Evolutionary conservation across 2,888 invertebrate species (phyloP).

Genomic region (Mythimna albipuncta): DNA sequence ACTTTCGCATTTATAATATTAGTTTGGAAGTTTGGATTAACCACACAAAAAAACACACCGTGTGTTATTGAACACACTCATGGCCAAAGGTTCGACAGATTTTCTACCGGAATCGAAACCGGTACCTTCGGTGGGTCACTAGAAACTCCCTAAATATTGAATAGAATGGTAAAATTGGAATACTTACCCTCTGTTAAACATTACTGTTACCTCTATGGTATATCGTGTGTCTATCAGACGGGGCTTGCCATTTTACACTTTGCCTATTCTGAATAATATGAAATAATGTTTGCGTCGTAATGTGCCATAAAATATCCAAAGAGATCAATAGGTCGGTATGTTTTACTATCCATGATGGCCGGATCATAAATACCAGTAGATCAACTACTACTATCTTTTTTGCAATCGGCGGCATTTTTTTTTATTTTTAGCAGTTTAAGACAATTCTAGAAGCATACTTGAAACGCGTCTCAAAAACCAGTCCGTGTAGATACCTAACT

Average conservation of each 20-base stretch:
- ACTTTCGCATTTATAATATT: too few relatives aligned
- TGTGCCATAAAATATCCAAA: not conserved
- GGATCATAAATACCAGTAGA: not conserved
- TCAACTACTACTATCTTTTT: not conserved
- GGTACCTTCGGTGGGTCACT: too few relatives aligned
- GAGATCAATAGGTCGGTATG: not conserved
- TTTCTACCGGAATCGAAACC: too few relatives aligned
- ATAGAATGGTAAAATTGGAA: too few relatives aligned
- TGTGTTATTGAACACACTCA: too few relatives aligned
- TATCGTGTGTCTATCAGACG: too few relatives aligned
- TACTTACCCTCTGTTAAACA: too few relatives aligned
- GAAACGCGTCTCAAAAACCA: not conserved
- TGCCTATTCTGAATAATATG: not conserved
- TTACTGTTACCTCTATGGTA: too few relatives aligned
- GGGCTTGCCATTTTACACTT: not conserved
- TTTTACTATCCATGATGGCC: not conserved
- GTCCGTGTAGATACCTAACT: not conserved
- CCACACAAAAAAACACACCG: too few relatives aligned
- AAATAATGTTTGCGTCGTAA: not conserved
- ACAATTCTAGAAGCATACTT: not conserved
- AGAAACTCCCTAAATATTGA: too few relatives aligned
- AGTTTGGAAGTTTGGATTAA: too few relatives aligned
- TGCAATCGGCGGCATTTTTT: not conserved
- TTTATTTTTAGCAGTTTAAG: not conserved
- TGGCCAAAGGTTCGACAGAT: too few relatives aligned